Evolutionary conservation across 2,797 vertebrate species (phyloP).

Genomic region (Todus mexicanus): DNA sequence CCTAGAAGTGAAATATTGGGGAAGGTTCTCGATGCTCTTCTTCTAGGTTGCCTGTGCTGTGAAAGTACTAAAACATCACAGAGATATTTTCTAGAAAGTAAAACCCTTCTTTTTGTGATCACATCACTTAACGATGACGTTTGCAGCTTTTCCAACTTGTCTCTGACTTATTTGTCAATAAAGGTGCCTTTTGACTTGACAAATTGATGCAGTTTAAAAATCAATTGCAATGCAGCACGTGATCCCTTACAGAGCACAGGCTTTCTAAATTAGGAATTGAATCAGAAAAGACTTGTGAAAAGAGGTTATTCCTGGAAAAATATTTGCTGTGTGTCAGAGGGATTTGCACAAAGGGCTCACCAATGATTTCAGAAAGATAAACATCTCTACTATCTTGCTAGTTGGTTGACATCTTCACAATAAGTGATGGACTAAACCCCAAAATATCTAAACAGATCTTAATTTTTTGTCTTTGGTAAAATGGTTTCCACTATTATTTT

Average conservation of each 20-base stretch:
- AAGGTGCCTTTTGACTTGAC: neutral
- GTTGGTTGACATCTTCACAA: neutral
- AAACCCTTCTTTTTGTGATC: neutral
- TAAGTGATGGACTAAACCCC: neutral
- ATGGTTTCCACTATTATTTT: neutral
- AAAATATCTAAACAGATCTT: neutral
- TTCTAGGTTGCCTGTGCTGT: neutral
- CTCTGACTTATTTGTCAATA: neutral
- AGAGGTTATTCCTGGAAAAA: neutral
- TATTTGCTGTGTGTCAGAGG: too few species aligned
- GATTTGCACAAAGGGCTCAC: too few species aligned
- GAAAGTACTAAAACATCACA: neutral
- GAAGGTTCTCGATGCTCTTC: neutral
- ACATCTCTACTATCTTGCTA: neutral
- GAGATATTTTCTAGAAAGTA: neutral
- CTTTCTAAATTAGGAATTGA: neutral
- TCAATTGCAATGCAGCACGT: neutral
- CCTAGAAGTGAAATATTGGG: neutral
- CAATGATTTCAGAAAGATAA: neutral
- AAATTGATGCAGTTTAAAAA: neutral
- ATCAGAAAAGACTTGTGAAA: neutral
- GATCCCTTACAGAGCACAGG: neutral
- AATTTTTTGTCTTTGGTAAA: neutral
- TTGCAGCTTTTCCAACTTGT: neutral
- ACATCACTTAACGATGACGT: neutral